These are phyloP conservation scores for Promerops cafer DNA, from an alignment of 2,113 vertebrate genomes.

Conservation along the genomic window DNA sequence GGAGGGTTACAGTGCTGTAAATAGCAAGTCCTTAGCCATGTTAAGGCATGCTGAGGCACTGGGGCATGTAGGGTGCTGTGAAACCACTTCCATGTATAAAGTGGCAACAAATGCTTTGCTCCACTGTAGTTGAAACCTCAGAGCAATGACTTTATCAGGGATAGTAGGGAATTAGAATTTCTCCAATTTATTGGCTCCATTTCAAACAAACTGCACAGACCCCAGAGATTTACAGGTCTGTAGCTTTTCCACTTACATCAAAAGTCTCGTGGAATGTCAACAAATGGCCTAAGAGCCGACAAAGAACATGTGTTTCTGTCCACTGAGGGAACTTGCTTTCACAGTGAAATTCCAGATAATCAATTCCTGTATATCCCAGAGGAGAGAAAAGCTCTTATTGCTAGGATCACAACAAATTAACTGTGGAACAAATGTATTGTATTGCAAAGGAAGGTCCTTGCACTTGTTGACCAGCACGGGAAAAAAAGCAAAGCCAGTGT, in stretches of 20 bases:
- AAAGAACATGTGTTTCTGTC: background rate
- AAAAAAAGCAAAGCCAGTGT: background rate
- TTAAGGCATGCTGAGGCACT: background rate
- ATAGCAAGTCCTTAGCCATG: background rate
- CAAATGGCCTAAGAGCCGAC: fast-evolving
- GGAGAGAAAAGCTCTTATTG: background rate
- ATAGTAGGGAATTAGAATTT: background rate
- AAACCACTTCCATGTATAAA: background rate
- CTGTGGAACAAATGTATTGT: background rate
- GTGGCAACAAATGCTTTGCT: background rate
- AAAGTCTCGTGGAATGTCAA: background rate
- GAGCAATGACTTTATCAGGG: background rate
- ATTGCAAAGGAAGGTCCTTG: background rate
- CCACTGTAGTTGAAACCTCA: background rate
- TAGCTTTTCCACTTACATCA: background rate
- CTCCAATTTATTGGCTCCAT: background rate
- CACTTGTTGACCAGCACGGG: background rate
- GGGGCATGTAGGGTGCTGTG: fast-evolving
- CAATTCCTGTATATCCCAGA: background rate
- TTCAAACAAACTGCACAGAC: background rate
- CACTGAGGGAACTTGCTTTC: background rate
- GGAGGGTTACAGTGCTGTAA: background rate
- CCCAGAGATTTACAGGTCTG: background rate
- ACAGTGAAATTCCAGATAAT: background rate
- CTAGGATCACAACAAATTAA: background rate